Evolutionary conservation across 1,140 invertebrate genomes (phyloP).

Genomic region (Psilanteris sp.): DNA sequence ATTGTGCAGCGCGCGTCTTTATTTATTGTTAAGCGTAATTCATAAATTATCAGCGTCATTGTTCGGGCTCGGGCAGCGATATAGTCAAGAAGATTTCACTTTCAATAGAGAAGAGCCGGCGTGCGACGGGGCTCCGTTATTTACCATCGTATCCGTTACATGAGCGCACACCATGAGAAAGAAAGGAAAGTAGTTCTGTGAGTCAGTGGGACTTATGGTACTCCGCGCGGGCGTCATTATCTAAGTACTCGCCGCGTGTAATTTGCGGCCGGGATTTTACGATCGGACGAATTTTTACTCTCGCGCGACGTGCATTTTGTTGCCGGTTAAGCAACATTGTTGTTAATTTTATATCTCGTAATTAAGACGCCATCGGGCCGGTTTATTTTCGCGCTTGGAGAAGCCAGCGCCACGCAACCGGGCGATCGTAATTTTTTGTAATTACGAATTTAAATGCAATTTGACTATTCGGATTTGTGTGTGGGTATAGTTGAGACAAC

Average conservation of each 20-base stretch:
- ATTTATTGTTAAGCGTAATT: constrained; percentile 33
- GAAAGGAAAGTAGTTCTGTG: constrained; percentile 79
- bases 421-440: too few relatives aligned
- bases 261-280: constrained; percentile 39
- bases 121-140: constrained; percentile 74
- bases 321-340: constrained; percentile 13
- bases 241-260: constrained; percentile 22
- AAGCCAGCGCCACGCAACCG: too few relatives aligned
- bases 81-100: constrained; percentile 72
- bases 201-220: constrained; percentile 78
- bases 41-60: constrained; percentile 40
- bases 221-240: constrained; percentile 46
- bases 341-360: constrained; percentile 4
- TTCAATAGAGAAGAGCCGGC: constrained; percentile 71
- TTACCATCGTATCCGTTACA: constrained; percentile 56
- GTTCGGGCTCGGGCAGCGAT: constrained; percentile 34
- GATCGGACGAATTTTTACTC: constrained; percentile 23
- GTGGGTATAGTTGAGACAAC: too few relatives aligned
- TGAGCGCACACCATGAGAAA: constrained; percentile 67
- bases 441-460: too few relatives aligned
- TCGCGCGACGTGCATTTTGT: constrained; percentile 24
- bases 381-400: too few relatives aligned
- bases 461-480: too few relatives aligned
- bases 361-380: constrained; percentile 2
- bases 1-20: too few relatives aligned